These are phyloP conservation scores for Coenobita brevimanus DNA, from an alignment of 1,140 invertebrate species.

Conservation along the genomic window DNA sequence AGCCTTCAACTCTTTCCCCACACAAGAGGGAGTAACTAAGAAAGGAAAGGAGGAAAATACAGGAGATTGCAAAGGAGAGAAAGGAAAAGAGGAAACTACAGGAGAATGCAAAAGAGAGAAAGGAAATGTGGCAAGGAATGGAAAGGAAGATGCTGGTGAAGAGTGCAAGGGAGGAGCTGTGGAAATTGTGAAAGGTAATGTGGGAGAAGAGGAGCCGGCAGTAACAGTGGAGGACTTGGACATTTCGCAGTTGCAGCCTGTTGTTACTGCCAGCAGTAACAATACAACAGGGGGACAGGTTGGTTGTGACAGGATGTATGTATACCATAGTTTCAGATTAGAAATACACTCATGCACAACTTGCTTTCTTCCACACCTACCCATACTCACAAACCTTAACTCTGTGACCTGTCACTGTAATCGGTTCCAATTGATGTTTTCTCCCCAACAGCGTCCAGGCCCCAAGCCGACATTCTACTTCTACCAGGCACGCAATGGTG, in stretches of 20 bases:
- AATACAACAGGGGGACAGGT: conserved; percentile 19
- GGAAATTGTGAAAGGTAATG: neutral
- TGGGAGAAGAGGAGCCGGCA: neutral
- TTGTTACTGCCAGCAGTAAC: neutral
- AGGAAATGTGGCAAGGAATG: neutral
- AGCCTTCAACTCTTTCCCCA: no score
- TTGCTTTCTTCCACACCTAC: no score
- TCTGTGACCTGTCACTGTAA: no score
- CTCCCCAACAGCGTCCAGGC: conserved; percentile 3
- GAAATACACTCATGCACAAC: no score
- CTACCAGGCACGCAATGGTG: conserved; percentile 79
- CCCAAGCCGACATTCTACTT: conserved; percentile 66
- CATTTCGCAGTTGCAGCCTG: conserved; percentile 52
- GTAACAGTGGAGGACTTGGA: conserved; percentile 52
- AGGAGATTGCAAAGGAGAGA: neutral
- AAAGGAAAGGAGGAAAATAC: neutral
- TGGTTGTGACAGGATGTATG: no score
- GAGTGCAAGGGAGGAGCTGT: neutral
- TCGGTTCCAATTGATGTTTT: no score
- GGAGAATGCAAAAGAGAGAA: neutral
- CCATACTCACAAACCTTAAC: no score
- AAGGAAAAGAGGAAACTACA: neutral
- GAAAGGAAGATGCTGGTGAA: neutral
- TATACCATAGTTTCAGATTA: no score
- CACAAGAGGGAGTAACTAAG: no score